phyloP scores from a whole-genome alignment of 2,888 invertebrate genomes.

The Amphipyra berbera region DNA sequence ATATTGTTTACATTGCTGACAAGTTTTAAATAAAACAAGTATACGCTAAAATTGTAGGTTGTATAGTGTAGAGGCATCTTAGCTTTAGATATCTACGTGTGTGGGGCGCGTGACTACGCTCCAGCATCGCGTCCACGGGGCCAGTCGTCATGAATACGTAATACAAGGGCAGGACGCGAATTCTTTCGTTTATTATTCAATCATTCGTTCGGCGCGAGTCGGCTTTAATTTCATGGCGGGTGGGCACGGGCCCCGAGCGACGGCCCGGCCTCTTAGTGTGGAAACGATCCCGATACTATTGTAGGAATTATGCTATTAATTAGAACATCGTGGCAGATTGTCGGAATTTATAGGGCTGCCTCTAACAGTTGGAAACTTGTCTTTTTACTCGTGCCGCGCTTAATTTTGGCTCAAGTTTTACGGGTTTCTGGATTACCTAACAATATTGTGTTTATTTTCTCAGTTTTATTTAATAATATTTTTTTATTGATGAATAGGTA shows the following conservation, averaged over 20 bases:
- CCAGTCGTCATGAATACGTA: constrained; percentile 89
- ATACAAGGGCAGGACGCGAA: constrained; percentile 89
- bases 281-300: constrained; percentile 72
- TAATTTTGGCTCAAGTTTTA: constrained; percentile 62
- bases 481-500: not conserved
- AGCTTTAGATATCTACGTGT: constrained; percentile 31
- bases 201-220: constrained; percentile 89
- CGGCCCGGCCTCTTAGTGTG: constrained; percentile 73
- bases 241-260: constrained; percentile 86
- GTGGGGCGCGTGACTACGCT: constrained; percentile 53
- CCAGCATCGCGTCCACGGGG: constrained; percentile 73
- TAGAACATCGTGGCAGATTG: constrained; percentile 72
- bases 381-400: constrained; percentile 61
- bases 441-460: constrained; percentile 14
- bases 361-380: constrained; percentile 61
- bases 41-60: constrained; percentile 20
- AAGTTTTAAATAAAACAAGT: constrained; percentile 1
- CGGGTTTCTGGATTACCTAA: constrained; percentile 51
- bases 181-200: constrained; percentile 90
- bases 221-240: constrained; percentile 90
- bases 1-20: not conserved
- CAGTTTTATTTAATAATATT: not conserved
- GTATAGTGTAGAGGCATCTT: constrained; percentile 6
- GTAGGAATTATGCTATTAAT: constrained; percentile 73
- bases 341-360: constrained; percentile 66